Evolutionary conservation across 1,140 invertebrate genomes (phyloP).

Genomic region (Caligus rogercresseyi): DNA sequence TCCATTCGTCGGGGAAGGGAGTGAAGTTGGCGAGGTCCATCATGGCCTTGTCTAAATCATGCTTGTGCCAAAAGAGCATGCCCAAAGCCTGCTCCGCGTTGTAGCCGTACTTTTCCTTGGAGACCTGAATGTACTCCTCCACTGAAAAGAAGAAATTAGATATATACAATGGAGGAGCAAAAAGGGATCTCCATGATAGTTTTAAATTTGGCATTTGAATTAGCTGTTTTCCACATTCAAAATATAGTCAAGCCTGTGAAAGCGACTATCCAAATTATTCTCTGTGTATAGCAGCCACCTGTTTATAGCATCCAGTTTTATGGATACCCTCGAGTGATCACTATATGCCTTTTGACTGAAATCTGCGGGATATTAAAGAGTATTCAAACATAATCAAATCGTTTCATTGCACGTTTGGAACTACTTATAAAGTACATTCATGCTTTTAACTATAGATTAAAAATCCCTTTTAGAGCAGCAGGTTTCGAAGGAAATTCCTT

Average conservation of each 20-base stretch:
- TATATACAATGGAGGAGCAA: background rate
- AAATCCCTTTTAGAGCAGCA: no score
- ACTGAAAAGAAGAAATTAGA: constrained; percentile 39
- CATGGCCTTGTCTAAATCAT: constrained; percentile 77
- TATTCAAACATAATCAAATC: no score
- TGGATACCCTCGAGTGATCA: no score
- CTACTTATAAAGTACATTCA: no score
- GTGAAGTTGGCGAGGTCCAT: constrained; percentile 89
- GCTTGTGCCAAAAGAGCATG: constrained; percentile 96
- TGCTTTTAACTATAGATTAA: no score
- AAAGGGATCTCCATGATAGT: background rate
- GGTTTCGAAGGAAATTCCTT: no score
- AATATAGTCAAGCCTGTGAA: background rate
- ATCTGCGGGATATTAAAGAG: no score
- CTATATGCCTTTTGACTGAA: no score
- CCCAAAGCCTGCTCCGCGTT: constrained; percentile 92
- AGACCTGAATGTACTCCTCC: constrained; percentile 79
- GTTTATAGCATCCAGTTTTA: no score
- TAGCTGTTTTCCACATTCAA: background rate
- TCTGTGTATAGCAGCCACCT: no score
- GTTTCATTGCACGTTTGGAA: no score
- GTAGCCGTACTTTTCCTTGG: constrained; percentile 96
- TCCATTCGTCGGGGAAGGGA: constrained; percentile 95
- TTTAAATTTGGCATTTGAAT: background rate
- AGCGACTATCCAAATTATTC: background rate